Base-by-base conservation (phyloP, 2,113 vertebrate genomes). In the Myotis davidii region DNA sequence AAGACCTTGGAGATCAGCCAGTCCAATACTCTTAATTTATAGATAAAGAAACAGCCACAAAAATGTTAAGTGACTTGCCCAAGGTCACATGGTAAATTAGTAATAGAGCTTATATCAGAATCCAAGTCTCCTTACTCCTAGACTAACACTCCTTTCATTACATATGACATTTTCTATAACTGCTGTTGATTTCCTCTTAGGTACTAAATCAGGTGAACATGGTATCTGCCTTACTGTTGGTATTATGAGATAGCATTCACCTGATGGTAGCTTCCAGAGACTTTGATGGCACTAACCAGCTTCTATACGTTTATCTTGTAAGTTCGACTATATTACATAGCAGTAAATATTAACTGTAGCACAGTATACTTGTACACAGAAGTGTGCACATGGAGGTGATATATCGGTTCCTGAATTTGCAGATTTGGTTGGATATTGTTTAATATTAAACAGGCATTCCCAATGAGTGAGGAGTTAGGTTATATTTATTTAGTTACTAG, bases 401-500 rank as follows among this genome's bases (percentile, higher is more conserved):
- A 77, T 59, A 59, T 90, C 32, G 76, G 82, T 92, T 94, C 61
- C 90, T 2, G 9, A 61, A 78, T 92, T 87, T 90, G 23, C 5
- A 77, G 92, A 89, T 42, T 48, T 42, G 54, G 56, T 59, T 72
- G 92, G 91, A 92, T 67, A 85, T 45, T 91, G 72, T 86, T 95
- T 64, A 87, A 67, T 94, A 91, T 91, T 54, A 78, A 97, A 7
- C 50, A 95, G 94, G 93, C 29, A 94, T 95, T 70, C 74, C 25
- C 5, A 84, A 65, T 21, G 56, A 45, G 61, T 2, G 9, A 97
- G 85, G 85, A 79, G 11, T 77, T 73, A 0, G 0, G 45, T 37
- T 81, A 89, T 79, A 94, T 82, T 0, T 39, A 76, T 82, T 92
- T 82, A 79, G 69, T 89, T 70, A 78, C 20, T 94, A 74, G 73